Percentiles rank a stretch among this genome's conserved stretches.
Evolutionary conservation across 1,140 invertebrate genomes (phyloP).

Genomic region (Brachionus rotundiformis): DNA sequence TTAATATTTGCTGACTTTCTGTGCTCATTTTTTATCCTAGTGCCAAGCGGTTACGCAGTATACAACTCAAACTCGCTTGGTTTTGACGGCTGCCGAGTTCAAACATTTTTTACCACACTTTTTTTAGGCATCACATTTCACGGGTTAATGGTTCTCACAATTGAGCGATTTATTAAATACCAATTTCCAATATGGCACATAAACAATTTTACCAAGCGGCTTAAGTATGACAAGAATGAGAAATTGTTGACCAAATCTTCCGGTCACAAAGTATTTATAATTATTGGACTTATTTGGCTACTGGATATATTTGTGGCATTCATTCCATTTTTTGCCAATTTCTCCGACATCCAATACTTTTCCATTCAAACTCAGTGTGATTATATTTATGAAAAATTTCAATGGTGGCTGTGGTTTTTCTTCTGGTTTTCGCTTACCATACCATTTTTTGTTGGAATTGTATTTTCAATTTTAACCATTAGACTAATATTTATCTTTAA

Average conservation of each 20-base stretch:
- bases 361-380: conserved; percentile 36
- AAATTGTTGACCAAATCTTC: background rate
- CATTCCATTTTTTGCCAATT: conserved; percentile 49
- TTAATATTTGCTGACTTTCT: conserved; percentile 45
- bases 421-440: conserved; percentile 21
- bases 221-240: conserved; percentile 14
- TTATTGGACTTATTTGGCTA: conserved; percentile 18
- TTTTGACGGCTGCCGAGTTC: conserved; percentile 39
- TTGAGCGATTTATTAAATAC: conserved; percentile 42
- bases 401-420: conserved; percentile 48
- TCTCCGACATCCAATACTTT: conserved; percentile 45
- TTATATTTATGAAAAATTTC: conserved; percentile 46
- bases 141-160: conserved; percentile 6
- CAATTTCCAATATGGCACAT: conserved; percentile 48
- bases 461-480: conserved; percentile 23
- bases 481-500: background rate
- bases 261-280: conserved; percentile 13
- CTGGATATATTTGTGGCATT: conserved; percentile 29
- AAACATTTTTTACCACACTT: conserved; percentile 50
- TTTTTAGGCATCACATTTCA: conserved; percentile 37
- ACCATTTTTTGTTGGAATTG: conserved; percentile 16
- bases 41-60: conserved; percentile 43
- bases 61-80: background rate
- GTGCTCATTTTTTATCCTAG: conserved; percentile 45
- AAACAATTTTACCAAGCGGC: conserved; percentile 37